These are phyloP conservation scores for Balaeniceps rex DNA, from an alignment of 2,113 vertebrate genomes.

Conservation along the genomic window DNA sequence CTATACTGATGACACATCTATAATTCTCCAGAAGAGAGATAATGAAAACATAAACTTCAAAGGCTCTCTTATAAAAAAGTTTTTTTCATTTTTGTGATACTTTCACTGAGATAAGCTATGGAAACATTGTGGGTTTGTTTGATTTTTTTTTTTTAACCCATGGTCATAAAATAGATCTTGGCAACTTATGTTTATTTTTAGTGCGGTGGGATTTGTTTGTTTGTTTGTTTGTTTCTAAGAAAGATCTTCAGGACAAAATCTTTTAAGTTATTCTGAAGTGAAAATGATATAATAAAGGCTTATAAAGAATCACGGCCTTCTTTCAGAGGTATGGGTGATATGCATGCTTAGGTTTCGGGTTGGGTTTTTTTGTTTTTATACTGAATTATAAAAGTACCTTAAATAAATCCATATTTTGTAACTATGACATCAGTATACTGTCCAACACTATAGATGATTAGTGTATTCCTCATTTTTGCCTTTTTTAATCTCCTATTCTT, in stretches of 20 bases:
- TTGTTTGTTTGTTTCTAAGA: not conserved
- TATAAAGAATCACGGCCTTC: not conserved
- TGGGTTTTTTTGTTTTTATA: not conserved
- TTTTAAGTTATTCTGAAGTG: not conserved
- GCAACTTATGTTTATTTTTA: not conserved
- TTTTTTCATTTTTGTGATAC: not conserved
- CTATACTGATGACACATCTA: not conserved
- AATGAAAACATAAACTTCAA: slow-evolving; percentile 12
- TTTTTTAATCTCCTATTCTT: not conserved
- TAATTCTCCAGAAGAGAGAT: not conserved
- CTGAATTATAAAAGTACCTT: not conserved
- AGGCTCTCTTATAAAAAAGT: not conserved
- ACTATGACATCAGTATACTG: not conserved
- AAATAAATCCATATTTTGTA: not conserved
- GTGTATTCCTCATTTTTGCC: not conserved
- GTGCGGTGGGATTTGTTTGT: not conserved
- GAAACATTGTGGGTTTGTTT: not conserved
- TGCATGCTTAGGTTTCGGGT: not conserved
- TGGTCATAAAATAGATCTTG: not conserved
- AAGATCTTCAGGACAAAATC: not conserved
- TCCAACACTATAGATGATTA: not conserved
- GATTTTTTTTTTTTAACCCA: not conserved
- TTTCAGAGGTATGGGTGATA: not conserved
- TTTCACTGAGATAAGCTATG: not conserved
- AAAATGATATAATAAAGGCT: not conserved